phyloP scores from a whole-genome alignment of 2,888 invertebrate genomes.

The Macaria notata region DNA sequence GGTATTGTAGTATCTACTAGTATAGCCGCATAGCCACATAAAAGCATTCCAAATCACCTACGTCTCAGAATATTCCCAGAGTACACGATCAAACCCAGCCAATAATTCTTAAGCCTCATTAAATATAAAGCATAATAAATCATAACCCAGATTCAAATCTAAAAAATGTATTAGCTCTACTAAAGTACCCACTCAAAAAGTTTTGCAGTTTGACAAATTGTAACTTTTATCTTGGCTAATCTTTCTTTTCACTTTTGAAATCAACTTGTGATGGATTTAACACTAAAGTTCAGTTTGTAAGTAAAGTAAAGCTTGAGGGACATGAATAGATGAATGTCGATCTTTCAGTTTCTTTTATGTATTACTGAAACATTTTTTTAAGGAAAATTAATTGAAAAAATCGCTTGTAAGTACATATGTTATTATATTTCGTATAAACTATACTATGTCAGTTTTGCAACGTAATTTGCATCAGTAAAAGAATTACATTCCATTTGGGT shows the following conservation, averaged over 20 bases:
- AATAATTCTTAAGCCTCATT: slow-evolving; percentile 4
- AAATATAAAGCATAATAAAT: background rate
- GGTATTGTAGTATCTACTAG: slow-evolving; percentile 30
- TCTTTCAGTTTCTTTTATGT: no score
- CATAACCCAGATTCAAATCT: slow-evolving; percentile 4
- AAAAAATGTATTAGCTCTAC: slow-evolving; percentile 3
- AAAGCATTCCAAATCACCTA: slow-evolving; percentile 29
- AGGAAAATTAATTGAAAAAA: no score
- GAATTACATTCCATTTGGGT: no score
- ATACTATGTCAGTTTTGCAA: no score
- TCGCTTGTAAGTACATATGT: no score
- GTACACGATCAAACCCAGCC: background rate
- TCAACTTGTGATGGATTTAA: slow-evolving; percentile 9
- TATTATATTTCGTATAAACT: no score
- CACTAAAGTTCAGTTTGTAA: slow-evolving; percentile 1
- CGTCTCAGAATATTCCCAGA: slow-evolving; percentile 5
- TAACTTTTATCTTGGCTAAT: slow-evolving; percentile 8
- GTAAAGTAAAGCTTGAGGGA: background rate
- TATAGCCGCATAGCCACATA: slow-evolving; percentile 39
- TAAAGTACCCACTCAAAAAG: slow-evolving; percentile 11
- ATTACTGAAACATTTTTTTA: no score
- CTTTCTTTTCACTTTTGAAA: slow-evolving; percentile 10
- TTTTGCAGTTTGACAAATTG: slow-evolving; percentile 13
- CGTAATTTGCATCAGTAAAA: no score
- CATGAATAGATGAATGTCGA: no score